These are phyloP conservation scores for Nephrotoma appendiculata DNA, from an alignment of 2,888 invertebrate genomes.

Conservation along the genomic window DNA sequence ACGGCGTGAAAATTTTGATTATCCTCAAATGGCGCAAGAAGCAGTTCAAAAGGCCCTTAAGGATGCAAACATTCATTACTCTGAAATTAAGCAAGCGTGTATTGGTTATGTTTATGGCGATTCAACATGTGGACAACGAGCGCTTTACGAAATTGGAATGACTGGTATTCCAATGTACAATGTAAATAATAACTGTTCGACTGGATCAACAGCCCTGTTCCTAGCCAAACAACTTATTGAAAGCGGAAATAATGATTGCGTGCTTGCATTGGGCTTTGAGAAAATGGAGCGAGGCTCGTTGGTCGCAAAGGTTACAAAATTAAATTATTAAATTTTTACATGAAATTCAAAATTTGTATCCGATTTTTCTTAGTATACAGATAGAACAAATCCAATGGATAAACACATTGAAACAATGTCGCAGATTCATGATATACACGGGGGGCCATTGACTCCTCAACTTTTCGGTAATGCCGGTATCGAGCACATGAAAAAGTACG, in stretches of 20 bases:
- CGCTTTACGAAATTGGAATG: slow-evolving; percentile 86
- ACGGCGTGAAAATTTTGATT: slow-evolving; percentile 63
- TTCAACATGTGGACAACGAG: slow-evolving; percentile 90
- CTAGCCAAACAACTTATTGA: slow-evolving; percentile 88
- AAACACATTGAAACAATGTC: slow-evolving; percentile 76
- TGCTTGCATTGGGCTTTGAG: slow-evolving; percentile 91
- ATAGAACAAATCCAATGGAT: slow-evolving; percentile 81
- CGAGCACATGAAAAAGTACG: slow-evolving; percentile 74
- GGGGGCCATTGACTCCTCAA: slow-evolving; percentile 82
- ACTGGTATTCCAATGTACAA: slow-evolving; percentile 95
- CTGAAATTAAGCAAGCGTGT: slow-evolving; percentile 73
- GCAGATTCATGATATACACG: slow-evolving; percentile 63
- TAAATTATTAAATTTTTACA: not conserved
- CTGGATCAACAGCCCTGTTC: slow-evolving; percentile 84
- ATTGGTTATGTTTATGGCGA: slow-evolving; percentile 93
- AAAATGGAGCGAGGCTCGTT: slow-evolving; percentile 95
- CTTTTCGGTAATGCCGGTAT: slow-evolving; percentile 92
- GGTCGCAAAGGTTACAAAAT: slow-evolving; percentile 42
- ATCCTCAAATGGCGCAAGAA: slow-evolving; percentile 90
- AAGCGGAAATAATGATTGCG: slow-evolving; percentile 73
- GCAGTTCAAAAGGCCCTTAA: slow-evolving; percentile 74
- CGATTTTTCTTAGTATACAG: slow-evolving; percentile 40
- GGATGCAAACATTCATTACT: slow-evolving; percentile 66
- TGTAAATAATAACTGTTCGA: slow-evolving; percentile 97
- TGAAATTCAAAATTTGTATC: not conserved